A percentile compares a stretch with the other conserved stretches of the same genome.
Conservation (phyloP, 2,888 invertebrate species). For the Patella depressa region DNA sequence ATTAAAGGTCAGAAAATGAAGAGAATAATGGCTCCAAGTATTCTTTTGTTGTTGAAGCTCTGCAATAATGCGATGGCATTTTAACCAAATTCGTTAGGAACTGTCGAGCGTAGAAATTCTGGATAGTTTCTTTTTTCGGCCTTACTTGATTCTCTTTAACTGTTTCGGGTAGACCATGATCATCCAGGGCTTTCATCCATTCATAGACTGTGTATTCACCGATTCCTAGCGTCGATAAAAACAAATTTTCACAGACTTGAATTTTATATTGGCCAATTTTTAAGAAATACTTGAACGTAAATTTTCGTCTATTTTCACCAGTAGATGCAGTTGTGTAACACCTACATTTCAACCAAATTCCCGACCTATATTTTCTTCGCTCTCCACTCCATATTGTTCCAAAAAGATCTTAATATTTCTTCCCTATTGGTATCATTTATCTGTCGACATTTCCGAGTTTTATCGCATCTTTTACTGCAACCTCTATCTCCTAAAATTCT, state of each 20-base stretch:
- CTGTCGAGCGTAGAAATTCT: too few species aligned
- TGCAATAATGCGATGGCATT: too few species aligned
- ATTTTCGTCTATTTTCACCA: not conserved
- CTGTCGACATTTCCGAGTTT: too few species aligned
- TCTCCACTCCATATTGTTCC: not conserved
- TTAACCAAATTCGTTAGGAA: too few species aligned
- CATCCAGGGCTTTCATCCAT: conserved; percentile 7
- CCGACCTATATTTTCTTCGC: not conserved
- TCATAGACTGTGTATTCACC: conserved; percentile 1
- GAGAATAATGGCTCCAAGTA: too few species aligned
- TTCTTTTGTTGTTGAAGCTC: too few species aligned
- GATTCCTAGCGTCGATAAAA: conserved; percentile 11
- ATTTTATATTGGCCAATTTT: not conserved
- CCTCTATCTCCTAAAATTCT: too few species aligned
- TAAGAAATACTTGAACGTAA: conserved; percentile 11
- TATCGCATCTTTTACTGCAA: too few species aligned
- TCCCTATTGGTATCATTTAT: too few species aligned
- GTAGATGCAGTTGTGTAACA: not conserved
- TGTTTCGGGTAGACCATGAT: not conserved
- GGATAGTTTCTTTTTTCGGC: too few species aligned
- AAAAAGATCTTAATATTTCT: not conserved
- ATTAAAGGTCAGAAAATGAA: too few species aligned
- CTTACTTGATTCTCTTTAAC: too few species aligned
- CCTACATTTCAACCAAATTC: not conserved
- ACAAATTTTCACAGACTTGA: conserved; percentile 13